phyloP scores from a whole-genome alignment of 2,797 vertebrate species.

The Melopsittacus undulatus region DNA sequence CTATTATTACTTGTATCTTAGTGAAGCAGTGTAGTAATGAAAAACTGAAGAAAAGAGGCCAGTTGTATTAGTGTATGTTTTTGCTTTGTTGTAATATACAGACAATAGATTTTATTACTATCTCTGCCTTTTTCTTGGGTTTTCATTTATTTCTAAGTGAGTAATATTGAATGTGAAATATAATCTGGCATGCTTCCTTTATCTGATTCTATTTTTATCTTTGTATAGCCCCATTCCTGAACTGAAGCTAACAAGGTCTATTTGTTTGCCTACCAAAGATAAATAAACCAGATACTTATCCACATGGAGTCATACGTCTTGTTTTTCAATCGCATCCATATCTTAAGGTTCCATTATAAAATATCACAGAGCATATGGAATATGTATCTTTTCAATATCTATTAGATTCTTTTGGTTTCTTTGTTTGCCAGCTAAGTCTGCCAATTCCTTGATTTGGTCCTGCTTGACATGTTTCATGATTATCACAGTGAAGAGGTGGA shows the following conservation, averaged over 20 bases:
- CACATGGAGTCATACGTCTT: neutral
- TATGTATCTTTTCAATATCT: neutral
- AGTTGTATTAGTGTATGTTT: neutral
- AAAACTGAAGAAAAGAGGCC: neutral
- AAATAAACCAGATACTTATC: slow-evolving; percentile 15
- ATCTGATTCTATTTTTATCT: neutral
- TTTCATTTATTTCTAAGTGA: slow-evolving; percentile 4
- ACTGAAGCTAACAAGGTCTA: neutral
- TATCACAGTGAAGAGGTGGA: neutral
- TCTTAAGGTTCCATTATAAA: neutral
- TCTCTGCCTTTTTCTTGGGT: neutral
- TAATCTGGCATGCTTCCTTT: neutral
- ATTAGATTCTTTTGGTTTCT: neutral
- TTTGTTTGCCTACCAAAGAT: neutral
- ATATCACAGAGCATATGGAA: neutral
- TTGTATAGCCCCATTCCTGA: neutral
- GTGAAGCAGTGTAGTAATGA: neutral
- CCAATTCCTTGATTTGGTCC: neutral
- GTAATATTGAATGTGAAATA: neutral
- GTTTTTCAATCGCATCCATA: neutral
- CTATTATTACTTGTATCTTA: neutral
- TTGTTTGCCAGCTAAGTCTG: neutral
- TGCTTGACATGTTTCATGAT: neutral
- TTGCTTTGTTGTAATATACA: neutral
- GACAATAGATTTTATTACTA: neutral